Percentiles rank a stretch among this genome's conserved stretches.
Evolutionary conservation across 2,888 invertebrate species (phyloP).

Genomic region (Dasypogon diadema): DNA sequence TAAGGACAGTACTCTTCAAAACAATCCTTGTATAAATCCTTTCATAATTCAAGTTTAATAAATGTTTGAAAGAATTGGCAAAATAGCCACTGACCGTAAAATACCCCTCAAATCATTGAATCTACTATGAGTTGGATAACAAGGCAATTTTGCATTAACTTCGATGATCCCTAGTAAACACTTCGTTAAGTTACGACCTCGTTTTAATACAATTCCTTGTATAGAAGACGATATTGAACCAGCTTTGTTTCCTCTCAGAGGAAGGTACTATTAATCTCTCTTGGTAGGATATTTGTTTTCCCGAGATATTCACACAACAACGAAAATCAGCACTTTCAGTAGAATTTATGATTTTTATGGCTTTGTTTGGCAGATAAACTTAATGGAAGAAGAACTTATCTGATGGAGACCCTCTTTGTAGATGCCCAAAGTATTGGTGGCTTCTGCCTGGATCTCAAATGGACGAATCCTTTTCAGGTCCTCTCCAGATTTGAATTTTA

Average conservation of each 20-base stretch:
- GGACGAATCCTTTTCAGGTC: not conserved
- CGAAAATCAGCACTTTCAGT: conserved; percentile 38
- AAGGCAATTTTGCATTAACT: not conserved
- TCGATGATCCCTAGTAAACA: not conserved
- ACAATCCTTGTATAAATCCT: too few species aligned
- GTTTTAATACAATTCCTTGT: not conserved
- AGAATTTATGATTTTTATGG: conserved; percentile 46
- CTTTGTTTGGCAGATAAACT: conserved; percentile 43
- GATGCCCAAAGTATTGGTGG: not conserved
- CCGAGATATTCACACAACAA: conserved; percentile 32
- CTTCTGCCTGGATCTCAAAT: not conserved
- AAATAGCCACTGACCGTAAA: not conserved
- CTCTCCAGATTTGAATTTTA: not conserved
- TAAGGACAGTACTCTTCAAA: too few species aligned
- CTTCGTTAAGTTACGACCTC: conserved; percentile 7
- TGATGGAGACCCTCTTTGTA: not conserved
- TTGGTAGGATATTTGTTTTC: conserved; percentile 7
- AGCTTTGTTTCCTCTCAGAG: conserved; percentile 5
- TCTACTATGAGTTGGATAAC: not conserved
- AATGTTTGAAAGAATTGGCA: too few species aligned
- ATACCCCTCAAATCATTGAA: not conserved
- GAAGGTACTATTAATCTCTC: conserved; percentile 13
- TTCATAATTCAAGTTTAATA: too few species aligned
- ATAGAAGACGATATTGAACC: not conserved
- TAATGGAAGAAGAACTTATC: conserved; percentile 18